A percentile compares a stretch with the other conserved stretches of the same genome.
These are phyloP conservation scores for Sebastes trivittatus DNA, from an alignment of 2,797 vertebrate species.

Conservation along the genomic window DNA sequence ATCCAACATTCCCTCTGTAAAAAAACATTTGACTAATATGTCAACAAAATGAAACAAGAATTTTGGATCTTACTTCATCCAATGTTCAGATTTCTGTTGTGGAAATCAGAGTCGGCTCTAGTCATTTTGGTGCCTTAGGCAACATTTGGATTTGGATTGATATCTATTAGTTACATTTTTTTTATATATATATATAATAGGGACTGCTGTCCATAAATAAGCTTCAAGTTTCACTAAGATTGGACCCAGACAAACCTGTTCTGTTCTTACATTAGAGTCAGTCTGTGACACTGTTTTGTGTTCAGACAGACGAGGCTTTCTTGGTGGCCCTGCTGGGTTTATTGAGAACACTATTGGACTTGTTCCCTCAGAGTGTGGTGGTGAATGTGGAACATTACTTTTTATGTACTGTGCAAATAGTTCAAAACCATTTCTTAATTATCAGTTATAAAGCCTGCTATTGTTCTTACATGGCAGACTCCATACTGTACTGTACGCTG, in stretches of 20 bases:
- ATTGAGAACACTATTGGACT: constrained; percentile 14
- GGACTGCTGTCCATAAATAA: background rate
- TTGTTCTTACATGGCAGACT: constrained; percentile 57
- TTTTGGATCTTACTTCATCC: background rate
- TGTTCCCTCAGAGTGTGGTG: constrained; percentile 11
- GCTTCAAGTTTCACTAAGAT: constrained; percentile 1
- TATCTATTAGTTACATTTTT: background rate
- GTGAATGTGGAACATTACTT: constrained; percentile 46
- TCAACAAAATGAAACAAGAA: background rate
- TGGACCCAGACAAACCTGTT: constrained; percentile 15
- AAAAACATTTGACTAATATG: background rate
- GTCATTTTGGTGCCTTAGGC: no score
- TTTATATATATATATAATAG: no score
- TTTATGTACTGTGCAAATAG: constrained; percentile 49
- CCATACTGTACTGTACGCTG: background rate
- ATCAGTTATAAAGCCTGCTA: constrained; percentile 59
- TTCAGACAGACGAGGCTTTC: background rate
- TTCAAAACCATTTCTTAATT: constrained; percentile 54
- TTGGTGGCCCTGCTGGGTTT: constrained; percentile 26
- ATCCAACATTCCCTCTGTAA: background rate
- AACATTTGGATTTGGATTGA: background rate
- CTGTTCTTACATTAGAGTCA: constrained; percentile 13
- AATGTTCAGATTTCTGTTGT: background rate
- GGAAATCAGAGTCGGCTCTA: background rate
- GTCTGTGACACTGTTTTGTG: background rate